Evolutionary conservation across 2,113 vertebrate genomes (phyloP).

Genomic region (Shinisaurus crocodilurus): DNA sequence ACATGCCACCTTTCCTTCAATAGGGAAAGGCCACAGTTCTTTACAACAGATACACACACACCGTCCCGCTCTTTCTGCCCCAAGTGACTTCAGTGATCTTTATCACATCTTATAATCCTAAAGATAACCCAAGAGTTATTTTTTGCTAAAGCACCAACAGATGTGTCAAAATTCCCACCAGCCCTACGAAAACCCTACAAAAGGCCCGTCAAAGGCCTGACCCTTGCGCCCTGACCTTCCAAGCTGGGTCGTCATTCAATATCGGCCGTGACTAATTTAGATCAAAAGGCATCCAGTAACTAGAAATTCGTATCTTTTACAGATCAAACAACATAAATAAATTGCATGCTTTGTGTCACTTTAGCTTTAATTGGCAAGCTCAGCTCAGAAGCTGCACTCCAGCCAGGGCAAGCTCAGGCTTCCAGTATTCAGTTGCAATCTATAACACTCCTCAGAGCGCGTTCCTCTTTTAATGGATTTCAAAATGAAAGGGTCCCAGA

Average conservation of each 20-base stretch:
- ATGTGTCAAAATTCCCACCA: constrained; percentile 14
- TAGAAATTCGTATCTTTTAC: constrained; percentile 28
- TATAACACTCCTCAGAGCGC: neutral
- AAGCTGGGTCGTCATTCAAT: constrained; percentile 13
- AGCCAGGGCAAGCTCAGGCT: fast-evolving
- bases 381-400: constrained; percentile 7
- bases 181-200: fast-evolving
- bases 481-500: neutral
- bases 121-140: constrained; percentile 29
- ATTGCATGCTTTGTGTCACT: constrained; percentile 16
- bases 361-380: constrained; percentile 35
- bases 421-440: fast-evolving
- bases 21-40: neutral
- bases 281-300: constrained; percentile 52
- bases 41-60: neutral
- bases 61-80: neutral
- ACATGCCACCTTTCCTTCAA: neutral
- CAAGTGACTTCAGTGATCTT: neutral
- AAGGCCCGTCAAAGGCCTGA: constrained; percentile 11
- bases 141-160: constrained; percentile 22
- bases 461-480: neutral
- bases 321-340: constrained; percentile 36
- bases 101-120: constrained; percentile 13
- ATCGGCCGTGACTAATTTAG: constrained; percentile 33
- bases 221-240: constrained; percentile 13